A percentile compares a stretch with the other conserved stretches of the same genome.
Evolutionary conservation across 1,140 invertebrate species (phyloP).

Genomic region (Bombus picipes): DNA sequence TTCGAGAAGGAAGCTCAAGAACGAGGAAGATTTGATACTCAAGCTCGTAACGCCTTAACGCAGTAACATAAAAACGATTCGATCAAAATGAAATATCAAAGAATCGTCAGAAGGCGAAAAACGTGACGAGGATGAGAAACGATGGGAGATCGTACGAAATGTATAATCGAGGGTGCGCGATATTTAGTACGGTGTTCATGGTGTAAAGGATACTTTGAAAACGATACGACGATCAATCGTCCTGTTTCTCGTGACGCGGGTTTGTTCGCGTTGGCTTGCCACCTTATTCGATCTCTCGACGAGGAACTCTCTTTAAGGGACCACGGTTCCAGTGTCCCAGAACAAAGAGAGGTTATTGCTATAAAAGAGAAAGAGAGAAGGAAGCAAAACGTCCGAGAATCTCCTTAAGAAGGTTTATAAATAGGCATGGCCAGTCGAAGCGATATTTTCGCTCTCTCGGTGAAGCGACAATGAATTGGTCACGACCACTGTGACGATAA

Average conservation of each 20-base stretch:
- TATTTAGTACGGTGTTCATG: not conserved
- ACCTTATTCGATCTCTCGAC: conserved; percentile 5
- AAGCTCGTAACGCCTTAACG: no score
- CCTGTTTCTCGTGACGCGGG: not conserved
- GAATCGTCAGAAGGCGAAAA: no score
- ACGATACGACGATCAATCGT: conserved; percentile 46
- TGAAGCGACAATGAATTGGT: conserved; percentile 60
- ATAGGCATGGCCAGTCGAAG: conserved; percentile 51
- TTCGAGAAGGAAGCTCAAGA: no score
- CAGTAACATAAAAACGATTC: no score
- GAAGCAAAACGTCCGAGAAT: conserved; percentile 42
- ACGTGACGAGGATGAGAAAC: not conserved
- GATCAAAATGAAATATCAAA: no score
- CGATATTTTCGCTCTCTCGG: conserved; percentile 53
- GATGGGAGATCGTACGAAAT: not conserved
- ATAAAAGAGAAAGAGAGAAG: conserved; percentile 28
- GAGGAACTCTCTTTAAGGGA: conserved; percentile 32
- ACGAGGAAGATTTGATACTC: no score
- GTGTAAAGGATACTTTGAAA: conserved; percentile 55
- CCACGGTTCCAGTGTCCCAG: not conserved
- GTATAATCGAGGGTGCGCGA: not conserved
- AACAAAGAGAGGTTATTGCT: conserved; percentile 28
- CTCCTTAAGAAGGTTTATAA: conserved; percentile 59
- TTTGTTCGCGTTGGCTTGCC: not conserved
- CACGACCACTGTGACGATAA: conserved; percentile 41